Evolutionary conservation across 2,797 vertebrate species (phyloP).

Genomic region (Gymnocypris eckloni): DNA sequence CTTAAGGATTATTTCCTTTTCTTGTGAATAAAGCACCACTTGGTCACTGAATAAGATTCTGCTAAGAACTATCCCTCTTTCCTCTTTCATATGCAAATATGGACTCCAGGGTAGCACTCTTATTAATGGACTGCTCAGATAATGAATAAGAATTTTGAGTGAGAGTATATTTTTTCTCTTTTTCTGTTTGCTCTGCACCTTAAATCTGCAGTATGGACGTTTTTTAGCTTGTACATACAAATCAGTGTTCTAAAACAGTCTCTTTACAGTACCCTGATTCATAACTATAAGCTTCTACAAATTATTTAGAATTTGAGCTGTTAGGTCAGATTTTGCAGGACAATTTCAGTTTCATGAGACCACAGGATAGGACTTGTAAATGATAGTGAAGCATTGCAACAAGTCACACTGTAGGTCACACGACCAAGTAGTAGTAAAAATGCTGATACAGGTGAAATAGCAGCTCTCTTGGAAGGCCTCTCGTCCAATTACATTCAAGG

Average conservation of each 20-base stretch:
- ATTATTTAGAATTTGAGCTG: neutral
- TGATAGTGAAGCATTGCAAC: neutral
- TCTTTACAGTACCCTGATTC: neutral
- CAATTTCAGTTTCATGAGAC: neutral
- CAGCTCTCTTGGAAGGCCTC: neutral
- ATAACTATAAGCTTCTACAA: neutral
- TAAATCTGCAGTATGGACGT: neutral
- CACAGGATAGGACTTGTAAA: neutral
- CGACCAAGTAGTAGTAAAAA: neutral
- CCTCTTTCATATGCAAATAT: constrained; percentile 19
- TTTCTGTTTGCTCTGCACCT: neutral
- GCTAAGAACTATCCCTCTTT: neutral
- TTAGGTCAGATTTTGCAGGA: neutral
- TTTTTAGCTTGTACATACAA: neutral
- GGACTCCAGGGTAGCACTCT: neutral
- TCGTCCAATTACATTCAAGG: neutral
- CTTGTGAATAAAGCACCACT: constrained; percentile 5
- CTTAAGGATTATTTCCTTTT: constrained; percentile 6
- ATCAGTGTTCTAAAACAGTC: neutral
- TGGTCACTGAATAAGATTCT: neutral
- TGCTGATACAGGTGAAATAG: neutral
- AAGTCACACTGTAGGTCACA: neutral
- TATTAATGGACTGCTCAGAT: neutral
- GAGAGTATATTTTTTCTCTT: neutral
- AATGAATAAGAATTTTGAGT: neutral